phyloP scores from a whole-genome alignment of 1,140 invertebrate genomes.

The Drosophila tropicalis region DNA sequence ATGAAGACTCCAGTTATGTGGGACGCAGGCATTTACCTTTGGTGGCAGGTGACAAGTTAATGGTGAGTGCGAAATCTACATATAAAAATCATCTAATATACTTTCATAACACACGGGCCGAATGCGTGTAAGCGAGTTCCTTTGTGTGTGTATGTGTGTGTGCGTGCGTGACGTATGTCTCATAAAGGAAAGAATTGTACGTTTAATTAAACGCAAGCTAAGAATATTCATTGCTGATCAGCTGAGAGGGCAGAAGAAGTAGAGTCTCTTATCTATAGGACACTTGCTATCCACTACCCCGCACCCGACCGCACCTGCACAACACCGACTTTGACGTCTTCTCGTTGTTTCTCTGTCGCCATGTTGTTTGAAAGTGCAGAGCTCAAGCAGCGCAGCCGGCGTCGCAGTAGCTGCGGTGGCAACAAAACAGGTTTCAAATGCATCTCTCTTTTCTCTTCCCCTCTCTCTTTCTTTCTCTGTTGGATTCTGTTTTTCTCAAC shows the following conservation, averaged over 20 bases:
- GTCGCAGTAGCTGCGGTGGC: slow-evolving; percentile 18
- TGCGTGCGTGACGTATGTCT: slow-evolving; percentile 15
- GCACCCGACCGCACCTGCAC: slow-evolving; percentile 9
- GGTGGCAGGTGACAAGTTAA: slow-evolving; percentile 76
- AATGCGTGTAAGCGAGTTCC: slow-evolving; percentile 33
- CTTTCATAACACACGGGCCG: slow-evolving; percentile 54
- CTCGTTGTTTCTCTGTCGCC: slow-evolving; percentile 46
- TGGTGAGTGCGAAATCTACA: slow-evolving; percentile 66
- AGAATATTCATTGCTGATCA: not conserved
- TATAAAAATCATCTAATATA: slow-evolving; percentile 30
- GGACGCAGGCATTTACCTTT: slow-evolving; percentile 78
- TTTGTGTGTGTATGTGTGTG: slow-evolving; percentile 26
- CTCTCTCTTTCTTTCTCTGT: slow-evolving; percentile 4
- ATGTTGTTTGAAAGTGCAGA: slow-evolving; percentile 64
- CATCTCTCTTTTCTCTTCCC: slow-evolving; percentile 35
- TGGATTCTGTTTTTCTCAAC: slow-evolving; percentile 7
- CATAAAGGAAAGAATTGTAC: slow-evolving; percentile 39
- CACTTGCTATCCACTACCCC: slow-evolving; percentile 42
- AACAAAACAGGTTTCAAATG: slow-evolving; percentile 66
- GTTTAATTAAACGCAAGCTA: slow-evolving; percentile 60
- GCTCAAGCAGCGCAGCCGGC: slow-evolving; percentile 38
- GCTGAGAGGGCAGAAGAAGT: slow-evolving; percentile 2
- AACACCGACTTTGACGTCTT: slow-evolving; percentile 16
- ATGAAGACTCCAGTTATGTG: slow-evolving; percentile 74
- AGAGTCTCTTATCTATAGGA: slow-evolving; percentile 19